phyloP scores from a whole-genome alignment of 2,113 vertebrate species.

The Megatriorchis doriae region DNA sequence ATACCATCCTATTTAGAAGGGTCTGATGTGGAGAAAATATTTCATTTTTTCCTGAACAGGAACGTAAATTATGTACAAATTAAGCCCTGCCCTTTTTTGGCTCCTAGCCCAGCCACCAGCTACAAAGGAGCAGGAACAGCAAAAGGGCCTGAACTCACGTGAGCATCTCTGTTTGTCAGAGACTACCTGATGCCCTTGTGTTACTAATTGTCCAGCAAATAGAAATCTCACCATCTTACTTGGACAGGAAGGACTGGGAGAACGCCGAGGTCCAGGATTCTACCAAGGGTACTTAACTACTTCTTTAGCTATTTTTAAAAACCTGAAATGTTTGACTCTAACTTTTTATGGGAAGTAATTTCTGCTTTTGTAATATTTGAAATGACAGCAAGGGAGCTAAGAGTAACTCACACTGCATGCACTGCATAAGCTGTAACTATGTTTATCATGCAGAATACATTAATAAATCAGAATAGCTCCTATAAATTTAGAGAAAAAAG shows the following conservation, averaged over 20 bases:
- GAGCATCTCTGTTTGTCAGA: neutral
- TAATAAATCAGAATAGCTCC: neutral
- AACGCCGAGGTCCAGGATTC: neutral
- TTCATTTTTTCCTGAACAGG: neutral
- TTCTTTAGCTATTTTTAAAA: neutral
- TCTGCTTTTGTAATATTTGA: neutral
- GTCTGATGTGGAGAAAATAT: neutral
- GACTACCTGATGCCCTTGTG: neutral
- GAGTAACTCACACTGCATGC: neutral
- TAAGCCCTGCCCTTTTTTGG: slow-evolving; percentile 41
- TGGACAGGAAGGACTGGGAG: neutral
- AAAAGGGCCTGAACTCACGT: neutral
- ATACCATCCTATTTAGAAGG: neutral
- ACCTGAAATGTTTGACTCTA: neutral
- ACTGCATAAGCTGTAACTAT: neutral
- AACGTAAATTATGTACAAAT: neutral
- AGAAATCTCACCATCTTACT: neutral
- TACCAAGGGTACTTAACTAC: neutral
- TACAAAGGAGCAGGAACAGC: neutral
- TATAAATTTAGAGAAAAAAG: neutral
- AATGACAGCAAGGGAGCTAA: neutral
- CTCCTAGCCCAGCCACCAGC: neutral
- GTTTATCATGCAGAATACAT: neutral
- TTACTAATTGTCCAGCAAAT: neutral
- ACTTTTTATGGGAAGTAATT: neutral